A percentile compares a stretch with the other conserved stretches of the same genome.
phyloP scores from a whole-genome alignment of 2,113 vertebrate species.

The Todiramphus saurophagus region DNA sequence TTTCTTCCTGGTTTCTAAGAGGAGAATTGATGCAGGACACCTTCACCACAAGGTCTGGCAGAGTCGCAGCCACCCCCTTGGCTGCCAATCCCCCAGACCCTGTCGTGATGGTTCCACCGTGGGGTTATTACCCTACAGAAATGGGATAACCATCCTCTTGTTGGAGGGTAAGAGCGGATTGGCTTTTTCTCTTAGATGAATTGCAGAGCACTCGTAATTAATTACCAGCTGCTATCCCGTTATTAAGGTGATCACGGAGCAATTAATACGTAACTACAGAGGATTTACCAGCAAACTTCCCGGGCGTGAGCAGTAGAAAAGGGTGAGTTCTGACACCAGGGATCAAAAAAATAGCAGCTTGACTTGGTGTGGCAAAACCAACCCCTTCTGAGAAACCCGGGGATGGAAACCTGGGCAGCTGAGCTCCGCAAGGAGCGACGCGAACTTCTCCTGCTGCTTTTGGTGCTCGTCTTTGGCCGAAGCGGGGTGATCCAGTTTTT shows the following conservation, averaged over 20 bases:
- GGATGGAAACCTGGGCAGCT: background rate
- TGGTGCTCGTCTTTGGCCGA: accelerated
- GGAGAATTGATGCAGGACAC: background rate
- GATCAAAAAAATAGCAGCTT: background rate
- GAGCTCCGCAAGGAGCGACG: background rate
- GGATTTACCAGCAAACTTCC: background rate
- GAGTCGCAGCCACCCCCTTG: background rate
- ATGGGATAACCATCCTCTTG: background rate
- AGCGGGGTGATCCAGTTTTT: background rate
- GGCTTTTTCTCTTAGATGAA: background rate
- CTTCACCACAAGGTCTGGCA: background rate
- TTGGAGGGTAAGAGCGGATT: background rate
- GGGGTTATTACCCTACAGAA: background rate
- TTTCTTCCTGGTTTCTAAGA: background rate
- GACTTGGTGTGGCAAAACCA: background rate
- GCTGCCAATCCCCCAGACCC: background rate
- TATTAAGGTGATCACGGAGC: background rate
- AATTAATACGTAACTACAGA: background rate
- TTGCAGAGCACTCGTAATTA: background rate
- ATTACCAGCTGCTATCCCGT: background rate
- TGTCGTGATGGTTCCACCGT: accelerated
- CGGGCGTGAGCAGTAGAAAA: background rate
- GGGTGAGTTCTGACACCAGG: background rate
- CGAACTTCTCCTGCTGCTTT: background rate
- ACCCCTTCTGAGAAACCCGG: background rate